These are phyloP conservation scores for Labeo calbasu DNA, from an alignment of 2,797 vertebrate genomes.

Conservation along the genomic window DNA sequence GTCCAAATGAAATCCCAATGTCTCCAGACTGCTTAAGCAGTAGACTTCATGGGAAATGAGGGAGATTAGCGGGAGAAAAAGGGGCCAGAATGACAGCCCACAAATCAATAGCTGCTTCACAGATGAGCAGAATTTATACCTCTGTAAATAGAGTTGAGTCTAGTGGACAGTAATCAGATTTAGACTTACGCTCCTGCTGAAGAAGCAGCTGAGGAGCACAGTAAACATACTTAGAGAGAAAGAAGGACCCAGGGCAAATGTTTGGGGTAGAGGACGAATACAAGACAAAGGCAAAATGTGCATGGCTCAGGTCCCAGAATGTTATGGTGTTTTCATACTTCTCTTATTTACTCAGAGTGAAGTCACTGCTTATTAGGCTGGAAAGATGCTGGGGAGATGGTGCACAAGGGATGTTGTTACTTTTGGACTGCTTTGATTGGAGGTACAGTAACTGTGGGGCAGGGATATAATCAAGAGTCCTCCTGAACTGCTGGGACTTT, in stretches of 20 bases:
- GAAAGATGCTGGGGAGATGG: constrained; percentile 17
- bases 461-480: constrained; percentile 20
- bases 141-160: constrained; percentile 39
- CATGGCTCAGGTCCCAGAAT: constrained; percentile 28
- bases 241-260: constrained; percentile 10
- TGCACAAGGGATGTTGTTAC: constrained; percentile 24
- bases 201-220: constrained; percentile 10
- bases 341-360: constrained; percentile 21
- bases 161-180: constrained; percentile 48
- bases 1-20: constrained; percentile 53
- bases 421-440: constrained; percentile 26
- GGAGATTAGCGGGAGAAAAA: constrained; percentile 44
- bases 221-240: constrained; percentile 4
- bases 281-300: constrained; percentile 16
- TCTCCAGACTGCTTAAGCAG: constrained; percentile 48
- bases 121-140: constrained; percentile 45
- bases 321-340: constrained; percentile 14
- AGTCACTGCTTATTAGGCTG: constrained; percentile 18
- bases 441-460: constrained; percentile 10
- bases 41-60: constrained; percentile 43
- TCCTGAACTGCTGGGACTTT: constrained; percentile 8
- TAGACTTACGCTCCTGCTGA: constrained; percentile 26
- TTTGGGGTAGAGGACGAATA: neutral
- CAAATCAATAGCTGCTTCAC: constrained; percentile 49
- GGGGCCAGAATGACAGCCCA: constrained; percentile 34